Evolutionary conservation across 1,140 invertebrate genomes (phyloP).

Genomic region (Doryteuthis pealeii): DNA sequence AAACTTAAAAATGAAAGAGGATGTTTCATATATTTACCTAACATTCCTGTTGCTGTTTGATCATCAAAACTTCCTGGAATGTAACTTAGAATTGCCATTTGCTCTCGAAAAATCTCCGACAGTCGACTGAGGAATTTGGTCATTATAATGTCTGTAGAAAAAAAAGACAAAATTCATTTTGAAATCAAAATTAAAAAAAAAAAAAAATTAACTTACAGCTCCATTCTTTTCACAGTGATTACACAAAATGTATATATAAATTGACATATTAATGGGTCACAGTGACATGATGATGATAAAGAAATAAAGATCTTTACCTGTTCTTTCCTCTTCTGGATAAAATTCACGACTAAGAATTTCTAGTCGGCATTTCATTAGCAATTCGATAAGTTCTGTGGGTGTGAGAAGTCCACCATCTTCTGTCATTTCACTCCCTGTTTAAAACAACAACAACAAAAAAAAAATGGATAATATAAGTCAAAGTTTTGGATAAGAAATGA

Average conservation of each 20-base stretch:
- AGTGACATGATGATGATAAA: too few relatives aligned
- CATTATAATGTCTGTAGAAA: not conserved
- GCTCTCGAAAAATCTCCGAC: conserved; percentile 1
- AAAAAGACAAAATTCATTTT: not conserved
- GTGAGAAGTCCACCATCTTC: conserved; percentile 16
- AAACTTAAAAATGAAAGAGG: too few relatives aligned
- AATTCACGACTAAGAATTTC: conserved; percentile 20
- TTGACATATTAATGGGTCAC: too few relatives aligned
- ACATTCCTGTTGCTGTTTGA: conserved; percentile 15
- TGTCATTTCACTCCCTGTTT: conserved; percentile 12
- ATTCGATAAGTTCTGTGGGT: conserved; percentile 18
- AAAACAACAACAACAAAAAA: too few relatives aligned
- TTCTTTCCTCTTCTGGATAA: conserved; percentile 21
- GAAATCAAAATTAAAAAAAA: too few relatives aligned
- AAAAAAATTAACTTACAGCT: too few relatives aligned
- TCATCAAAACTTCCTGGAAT: conserved; percentile 23
- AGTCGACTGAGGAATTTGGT: conserved; percentile 17
- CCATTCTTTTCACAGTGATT: too few relatives aligned
- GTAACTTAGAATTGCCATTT: conserved; percentile 15
- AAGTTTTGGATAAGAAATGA: too few relatives aligned
- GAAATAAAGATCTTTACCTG: too few relatives aligned
- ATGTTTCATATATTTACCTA: conserved; percentile 6
- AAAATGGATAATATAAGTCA: too few relatives aligned
- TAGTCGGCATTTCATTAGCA: conserved; percentile 16
- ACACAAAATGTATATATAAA: too few relatives aligned